A percentile compares a stretch with the other conserved stretches of the same genome.
Conservation (phyloP, 2,888 invertebrate species). For the Parascotia fuliginaria region DNA sequence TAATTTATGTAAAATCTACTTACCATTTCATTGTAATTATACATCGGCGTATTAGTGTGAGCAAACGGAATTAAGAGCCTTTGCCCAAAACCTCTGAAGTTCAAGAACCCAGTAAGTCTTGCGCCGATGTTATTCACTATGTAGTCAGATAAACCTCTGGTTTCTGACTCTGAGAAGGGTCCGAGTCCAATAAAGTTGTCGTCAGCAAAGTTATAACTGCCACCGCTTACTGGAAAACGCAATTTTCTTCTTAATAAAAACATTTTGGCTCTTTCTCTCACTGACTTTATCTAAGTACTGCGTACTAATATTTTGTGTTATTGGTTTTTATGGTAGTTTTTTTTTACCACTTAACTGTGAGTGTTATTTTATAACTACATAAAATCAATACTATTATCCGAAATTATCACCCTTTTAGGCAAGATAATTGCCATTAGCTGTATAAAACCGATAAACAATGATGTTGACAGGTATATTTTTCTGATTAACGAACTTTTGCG, state of each 20-base stretch:
- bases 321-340: too few species aligned
- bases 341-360: too few species aligned
- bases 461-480: too few species aligned
- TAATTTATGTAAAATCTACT: conserved; percentile 15
- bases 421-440: too few species aligned
- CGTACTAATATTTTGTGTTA: too few species aligned
- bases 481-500: too few species aligned
- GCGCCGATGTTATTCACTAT: conserved; percentile 71
- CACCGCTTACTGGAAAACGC: conserved; percentile 68
- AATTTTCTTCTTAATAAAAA: neutral
- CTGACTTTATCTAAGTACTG: too few species aligned
- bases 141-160: conserved; percentile 73
- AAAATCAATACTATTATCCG: too few species aligned
- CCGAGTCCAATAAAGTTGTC: conserved; percentile 80
- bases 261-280: too few species aligned
- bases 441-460: too few species aligned
- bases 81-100: conserved; percentile 89
- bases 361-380: too few species aligned
- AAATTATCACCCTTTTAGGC: too few species aligned
- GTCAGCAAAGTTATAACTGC: conserved; percentile 67
- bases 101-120: conserved; percentile 82
- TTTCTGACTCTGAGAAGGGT: conserved; percentile 86
- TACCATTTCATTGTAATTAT: conserved; percentile 80
- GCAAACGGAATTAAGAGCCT: conserved; percentile 86
- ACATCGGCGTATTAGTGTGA: conserved; percentile 66